phyloP scores from a whole-genome alignment of 1,140 invertebrate species.

The Caenorhabditis elegans region DNA sequence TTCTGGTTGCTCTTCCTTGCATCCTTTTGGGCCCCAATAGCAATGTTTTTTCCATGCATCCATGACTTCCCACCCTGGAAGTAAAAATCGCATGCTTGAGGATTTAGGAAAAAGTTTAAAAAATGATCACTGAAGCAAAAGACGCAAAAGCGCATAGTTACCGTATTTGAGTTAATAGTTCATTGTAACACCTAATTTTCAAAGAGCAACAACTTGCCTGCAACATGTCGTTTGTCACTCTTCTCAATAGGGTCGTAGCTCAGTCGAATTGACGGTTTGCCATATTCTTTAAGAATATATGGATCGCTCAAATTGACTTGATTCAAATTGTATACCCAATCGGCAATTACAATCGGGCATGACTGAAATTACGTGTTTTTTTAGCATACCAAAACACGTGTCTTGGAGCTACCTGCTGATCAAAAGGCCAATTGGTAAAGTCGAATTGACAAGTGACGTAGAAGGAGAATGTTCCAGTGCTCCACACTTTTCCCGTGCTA shows the following conservation, averaged over 20 bases:
- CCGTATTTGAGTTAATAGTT: too few species aligned
- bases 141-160: too few species aligned
- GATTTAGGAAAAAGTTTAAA: too few species aligned
- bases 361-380: too few species aligned
- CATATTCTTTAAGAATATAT: neutral
- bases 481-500: conserved; percentile 49
- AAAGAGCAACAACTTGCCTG: too few species aligned
- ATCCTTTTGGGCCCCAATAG: conserved; percentile 58
- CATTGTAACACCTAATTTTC: too few species aligned
- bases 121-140: too few species aligned
- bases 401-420: too few species aligned
- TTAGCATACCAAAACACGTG: too few species aligned
- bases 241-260: conserved; percentile 58
- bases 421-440: conserved; percentile 60
- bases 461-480: conserved; percentile 58
- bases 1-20: conserved; percentile 43
- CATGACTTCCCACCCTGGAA: conserved; percentile 59
- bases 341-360: conserved; percentile 65
- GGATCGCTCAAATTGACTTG: conserved; percentile 60
- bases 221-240: conserved; percentile 57
- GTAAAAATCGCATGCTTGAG: too few species aligned
- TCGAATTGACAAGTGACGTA: conserved; percentile 64
- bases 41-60: conserved; percentile 60
- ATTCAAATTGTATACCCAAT: conserved; percentile 65
- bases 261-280: conserved; percentile 56